These are phyloP conservation scores for Charadrius vociferus DNA, from an alignment of 2,113 vertebrate species.

Conservation along the genomic window DNA sequence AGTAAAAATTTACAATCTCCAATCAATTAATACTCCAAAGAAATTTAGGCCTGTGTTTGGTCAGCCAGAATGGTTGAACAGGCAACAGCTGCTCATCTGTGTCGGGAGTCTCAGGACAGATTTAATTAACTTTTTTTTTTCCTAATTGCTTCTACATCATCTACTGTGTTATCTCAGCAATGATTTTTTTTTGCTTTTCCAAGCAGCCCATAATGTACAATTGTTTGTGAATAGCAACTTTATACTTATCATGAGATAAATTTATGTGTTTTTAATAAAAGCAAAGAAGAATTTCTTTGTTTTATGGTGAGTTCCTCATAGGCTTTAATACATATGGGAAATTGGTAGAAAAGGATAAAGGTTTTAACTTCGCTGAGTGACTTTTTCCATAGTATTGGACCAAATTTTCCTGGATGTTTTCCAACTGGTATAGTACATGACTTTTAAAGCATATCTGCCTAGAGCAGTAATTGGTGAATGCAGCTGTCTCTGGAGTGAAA, in stretches of 20 bases:
- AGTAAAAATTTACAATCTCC: neutral
- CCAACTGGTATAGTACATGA: rapidly evolving
- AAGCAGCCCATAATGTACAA: neutral
- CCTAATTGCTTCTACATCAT: slow-evolving; percentile 12
- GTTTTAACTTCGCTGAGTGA: neutral
- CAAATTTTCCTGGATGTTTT: neutral
- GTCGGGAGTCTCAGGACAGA: slow-evolving; percentile 5
- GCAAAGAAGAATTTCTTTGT: neutral
- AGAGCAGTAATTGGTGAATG: neutral
- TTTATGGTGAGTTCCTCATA: neutral
- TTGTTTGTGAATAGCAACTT: neutral
- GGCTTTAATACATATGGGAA: neutral
- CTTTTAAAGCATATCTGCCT: neutral
- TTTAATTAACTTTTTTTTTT: slow-evolving; percentile 22
- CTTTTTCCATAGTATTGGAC: neutral
- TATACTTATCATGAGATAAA: neutral
- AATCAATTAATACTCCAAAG: slow-evolving; percentile 3
- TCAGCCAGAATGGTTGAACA: neutral
- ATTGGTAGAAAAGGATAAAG: neutral
- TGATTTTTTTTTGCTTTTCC: neutral
- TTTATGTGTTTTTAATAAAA: neutral
- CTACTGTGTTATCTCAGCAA: neutral
- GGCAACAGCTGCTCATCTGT: neutral
- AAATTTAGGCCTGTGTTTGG: neutral
- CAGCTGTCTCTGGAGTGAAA: neutral